A percentile compares a stretch with the other conserved stretches of the same genome.
phyloP scores from a whole-genome alignment of 2,888 invertebrate genomes.

The Caenorhabditis macrosperma region DNA sequence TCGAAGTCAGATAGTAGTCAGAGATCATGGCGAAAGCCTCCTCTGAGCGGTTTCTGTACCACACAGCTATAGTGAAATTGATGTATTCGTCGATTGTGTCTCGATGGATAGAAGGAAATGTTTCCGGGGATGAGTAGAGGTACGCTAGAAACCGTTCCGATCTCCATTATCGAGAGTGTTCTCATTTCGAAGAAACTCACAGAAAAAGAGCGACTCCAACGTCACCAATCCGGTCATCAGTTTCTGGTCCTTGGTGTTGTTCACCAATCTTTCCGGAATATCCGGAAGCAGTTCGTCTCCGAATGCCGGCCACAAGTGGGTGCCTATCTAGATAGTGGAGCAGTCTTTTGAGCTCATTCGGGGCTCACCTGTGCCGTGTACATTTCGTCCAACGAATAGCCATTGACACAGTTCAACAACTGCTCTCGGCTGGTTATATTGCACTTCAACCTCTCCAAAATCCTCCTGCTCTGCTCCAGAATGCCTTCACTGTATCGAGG shows the following conservation, averaged over 20 bases:
- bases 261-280: slow-evolving; percentile 14
- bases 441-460: slow-evolving; percentile 30
- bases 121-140: slow-evolving; percentile 35
- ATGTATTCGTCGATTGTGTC: slow-evolving; percentile 47
- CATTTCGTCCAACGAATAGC: not conserved
- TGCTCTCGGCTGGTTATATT: not conserved
- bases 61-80: slow-evolving; percentile 32
- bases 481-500: slow-evolving; percentile 3
- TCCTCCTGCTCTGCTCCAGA: not conserved
- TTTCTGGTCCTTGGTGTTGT: slow-evolving; percentile 18
- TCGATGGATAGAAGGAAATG: slow-evolving; percentile 39
- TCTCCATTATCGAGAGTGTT: not conserved
- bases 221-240: slow-evolving; percentile 40
- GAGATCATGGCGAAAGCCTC: slow-evolving; percentile 6
- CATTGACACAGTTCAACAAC: not conserved
- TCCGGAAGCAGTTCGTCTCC: slow-evolving; percentile 49
- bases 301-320: slow-evolving; percentile 33
- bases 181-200: slow-evolving; percentile 19
- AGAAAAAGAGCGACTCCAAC: slow-evolving; percentile 47
- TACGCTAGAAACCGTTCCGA: slow-evolving; percentile 38
- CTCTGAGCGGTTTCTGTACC: slow-evolving; percentile 23
- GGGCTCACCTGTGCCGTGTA: slow-evolving; percentile 7
- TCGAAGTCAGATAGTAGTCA: slow-evolving; percentile 15
- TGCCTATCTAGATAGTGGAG: slow-evolving; percentile 14
- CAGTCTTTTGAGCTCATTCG: not conserved